Evolutionary conservation across 1,140 invertebrate genomes (phyloP).

Genomic region (Colletes latitarsis): DNA sequence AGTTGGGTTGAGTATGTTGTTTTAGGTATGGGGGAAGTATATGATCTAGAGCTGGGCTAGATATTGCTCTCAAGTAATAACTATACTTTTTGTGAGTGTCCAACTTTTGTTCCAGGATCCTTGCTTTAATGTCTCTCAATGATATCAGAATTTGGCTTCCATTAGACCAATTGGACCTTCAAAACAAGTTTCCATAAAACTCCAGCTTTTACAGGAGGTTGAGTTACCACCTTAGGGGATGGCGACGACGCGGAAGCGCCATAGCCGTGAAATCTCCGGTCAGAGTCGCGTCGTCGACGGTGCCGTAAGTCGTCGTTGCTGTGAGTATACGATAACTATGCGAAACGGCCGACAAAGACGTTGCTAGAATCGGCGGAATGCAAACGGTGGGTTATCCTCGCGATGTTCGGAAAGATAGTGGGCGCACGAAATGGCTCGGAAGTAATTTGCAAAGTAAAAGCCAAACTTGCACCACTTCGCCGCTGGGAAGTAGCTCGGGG

Average conservation of each 20-base stretch:
- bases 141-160: background rate
- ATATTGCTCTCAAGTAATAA: no score
- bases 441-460: conserved; percentile 62
- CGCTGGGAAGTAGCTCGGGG: conserved; percentile 20
- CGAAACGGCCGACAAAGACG: background rate
- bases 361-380: background rate
- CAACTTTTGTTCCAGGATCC: no score
- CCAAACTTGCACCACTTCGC: conserved; percentile 8
- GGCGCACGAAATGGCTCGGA: conserved; percentile 53
- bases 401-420: conserved; percentile 54
- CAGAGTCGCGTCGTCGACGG: background rate
- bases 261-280: background rate
- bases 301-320: background rate
- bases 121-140: no score
- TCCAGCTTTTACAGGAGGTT: no score
- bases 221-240: conserved; percentile 22
- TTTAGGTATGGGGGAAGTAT: no score
- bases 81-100: no score
- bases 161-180: conserved; percentile 15
- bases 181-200: background rate
- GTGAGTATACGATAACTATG: conserved; percentile 13
- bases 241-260: background rate
- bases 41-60: no score
- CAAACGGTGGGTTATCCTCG: conserved; percentile 18
- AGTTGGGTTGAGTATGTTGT: no score